phyloP scores from a whole-genome alignment of 2,888 invertebrate species.

The Baccha elongata region DNA sequence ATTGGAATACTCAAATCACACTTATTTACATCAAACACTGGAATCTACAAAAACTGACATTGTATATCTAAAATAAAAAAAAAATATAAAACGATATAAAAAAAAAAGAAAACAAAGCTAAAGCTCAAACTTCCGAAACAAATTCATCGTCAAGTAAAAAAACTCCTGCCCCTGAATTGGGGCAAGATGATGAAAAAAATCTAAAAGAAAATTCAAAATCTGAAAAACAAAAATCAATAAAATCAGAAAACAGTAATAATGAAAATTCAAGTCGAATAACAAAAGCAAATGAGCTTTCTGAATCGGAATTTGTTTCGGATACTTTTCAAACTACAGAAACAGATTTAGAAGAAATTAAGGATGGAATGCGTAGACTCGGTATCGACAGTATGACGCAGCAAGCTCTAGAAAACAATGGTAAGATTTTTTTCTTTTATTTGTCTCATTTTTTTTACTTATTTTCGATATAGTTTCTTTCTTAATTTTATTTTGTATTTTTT shows the following conservation, averaged over 20 bases:
- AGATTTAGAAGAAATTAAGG: conserved; percentile 88
- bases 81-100: conserved; percentile 54
- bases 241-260: conserved; percentile 26
- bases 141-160: conserved; percentile 68
- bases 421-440: conserved; percentile 75
- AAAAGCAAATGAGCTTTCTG: conserved; percentile 76
- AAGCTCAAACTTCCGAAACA: conserved; percentile 74
- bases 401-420: conserved; percentile 83
- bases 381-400: conserved; percentile 84
- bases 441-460: conserved; percentile 27
- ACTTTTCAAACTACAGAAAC: conserved; percentile 86
- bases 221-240: conserved; percentile 45
- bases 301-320: conserved; percentile 91
- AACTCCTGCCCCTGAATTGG: conserved; percentile 42
- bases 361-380: conserved; percentile 89
- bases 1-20: conserved; percentile 82
- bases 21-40: conserved; percentile 63
- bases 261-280: conserved; percentile 56
- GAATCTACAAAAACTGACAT: conserved; percentile 68
- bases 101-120: conserved; percentile 68
- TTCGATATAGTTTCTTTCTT: conserved; percentile 11
- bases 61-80: conserved; percentile 54
- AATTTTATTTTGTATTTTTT: not conserved
- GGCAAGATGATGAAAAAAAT: conserved; percentile 49
- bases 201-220: conserved; percentile 41